These are phyloP conservation scores for Synanthedon myopaeformis DNA, from an alignment of 2,888 invertebrate species.

Conservation along the genomic window DNA sequence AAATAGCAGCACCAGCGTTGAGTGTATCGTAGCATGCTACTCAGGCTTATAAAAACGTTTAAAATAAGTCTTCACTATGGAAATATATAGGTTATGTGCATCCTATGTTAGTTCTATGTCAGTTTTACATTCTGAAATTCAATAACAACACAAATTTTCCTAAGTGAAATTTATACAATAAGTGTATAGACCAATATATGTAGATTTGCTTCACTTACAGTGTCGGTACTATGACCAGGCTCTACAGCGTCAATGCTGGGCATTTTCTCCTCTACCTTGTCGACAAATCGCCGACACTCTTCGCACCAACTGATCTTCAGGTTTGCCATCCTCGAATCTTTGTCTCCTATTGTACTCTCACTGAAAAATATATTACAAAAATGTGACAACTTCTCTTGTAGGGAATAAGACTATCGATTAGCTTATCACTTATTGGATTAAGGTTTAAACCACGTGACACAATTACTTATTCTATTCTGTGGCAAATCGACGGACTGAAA, in stretches of 20 bases:
- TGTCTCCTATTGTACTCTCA: slow-evolving; percentile 18
- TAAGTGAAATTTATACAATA: too few species aligned
- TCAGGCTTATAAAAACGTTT: too few species aligned
- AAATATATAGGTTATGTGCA: too few species aligned
- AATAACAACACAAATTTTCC: too few species aligned
- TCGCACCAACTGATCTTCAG: slow-evolving; percentile 61
- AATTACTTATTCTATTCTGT: background rate
- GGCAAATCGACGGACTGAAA: too few species aligned
- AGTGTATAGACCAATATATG: background rate
- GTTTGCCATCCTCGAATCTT: slow-evolving; percentile 20
- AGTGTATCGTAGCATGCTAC: too few species aligned
- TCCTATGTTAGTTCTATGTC: too few species aligned
- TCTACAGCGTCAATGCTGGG: slow-evolving; percentile 55
- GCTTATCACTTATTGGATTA: too few species aligned
- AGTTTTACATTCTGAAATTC: too few species aligned
- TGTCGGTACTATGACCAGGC: slow-evolving; percentile 36
- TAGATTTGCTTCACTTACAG: slow-evolving; percentile 17
- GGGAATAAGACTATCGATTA: too few species aligned
- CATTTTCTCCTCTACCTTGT: slow-evolving; percentile 49
- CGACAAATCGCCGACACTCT: slow-evolving; percentile 56
- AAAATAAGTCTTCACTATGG: too few species aligned
- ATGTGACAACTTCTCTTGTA: background rate
- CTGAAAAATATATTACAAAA: slow-evolving; percentile 14
- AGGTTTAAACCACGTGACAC: background rate
- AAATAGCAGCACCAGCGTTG: too few species aligned